phyloP scores from a whole-genome alignment of 2,797 vertebrate genomes.

The Sebastes umbrosus region DNA sequence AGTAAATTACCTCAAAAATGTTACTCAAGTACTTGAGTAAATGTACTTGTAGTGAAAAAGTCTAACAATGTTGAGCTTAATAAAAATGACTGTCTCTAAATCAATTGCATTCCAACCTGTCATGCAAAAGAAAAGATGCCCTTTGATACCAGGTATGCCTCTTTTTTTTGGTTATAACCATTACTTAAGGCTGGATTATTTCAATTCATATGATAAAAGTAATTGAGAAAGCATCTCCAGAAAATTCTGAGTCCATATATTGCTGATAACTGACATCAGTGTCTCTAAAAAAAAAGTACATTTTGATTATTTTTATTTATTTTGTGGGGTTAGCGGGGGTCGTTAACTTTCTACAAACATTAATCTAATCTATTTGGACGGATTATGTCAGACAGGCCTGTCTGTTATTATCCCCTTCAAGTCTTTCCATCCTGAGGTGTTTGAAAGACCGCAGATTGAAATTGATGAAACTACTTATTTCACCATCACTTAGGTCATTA shows the following conservation, averaged over 20 bases:
- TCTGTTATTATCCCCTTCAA: constrained; percentile 19
- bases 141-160: background rate
- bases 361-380: constrained; percentile 17
- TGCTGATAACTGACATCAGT: background rate
- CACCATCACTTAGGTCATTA: constrained; percentile 32
- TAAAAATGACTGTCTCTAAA: background rate
- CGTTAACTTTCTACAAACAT: constrained; percentile 1
- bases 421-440: constrained; percentile 30
- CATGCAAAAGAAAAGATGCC: background rate
- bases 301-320: constrained; percentile 1
- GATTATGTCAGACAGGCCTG: constrained; percentile 5
- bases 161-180: background rate
- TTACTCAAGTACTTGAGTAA: background rate
- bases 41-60: background rate
- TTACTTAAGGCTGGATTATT: background rate
- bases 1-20: background rate
- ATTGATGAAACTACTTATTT: constrained; percentile 59
- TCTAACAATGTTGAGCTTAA: background rate
- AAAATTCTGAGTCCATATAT: background rate
- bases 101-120: background rate
- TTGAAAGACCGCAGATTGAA: constrained; percentile 32
- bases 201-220: background rate
- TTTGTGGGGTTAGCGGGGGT: background rate
- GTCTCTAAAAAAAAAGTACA: background rate
- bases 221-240: background rate